A percentile compares a stretch with the other conserved stretches of the same genome.
Evolutionary conservation across 2,797 vertebrate species (phyloP).

Genomic region (Acanthopagrus latus): DNA sequence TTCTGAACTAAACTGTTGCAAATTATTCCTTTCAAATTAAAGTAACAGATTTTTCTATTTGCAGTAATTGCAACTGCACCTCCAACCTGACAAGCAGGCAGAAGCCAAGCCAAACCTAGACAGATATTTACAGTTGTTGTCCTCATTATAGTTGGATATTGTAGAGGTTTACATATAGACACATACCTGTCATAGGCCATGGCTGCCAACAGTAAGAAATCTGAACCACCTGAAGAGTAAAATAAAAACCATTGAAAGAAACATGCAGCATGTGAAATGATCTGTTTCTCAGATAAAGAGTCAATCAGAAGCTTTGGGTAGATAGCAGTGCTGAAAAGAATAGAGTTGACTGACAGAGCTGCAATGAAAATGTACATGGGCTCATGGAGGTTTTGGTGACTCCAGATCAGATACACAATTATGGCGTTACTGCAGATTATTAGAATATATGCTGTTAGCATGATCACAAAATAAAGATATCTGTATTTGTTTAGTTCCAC

Average conservation of each 20-base stretch:
- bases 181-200: slow-evolving; percentile 69
- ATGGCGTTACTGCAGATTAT: slow-evolving; percentile 55
- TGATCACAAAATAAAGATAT: slow-evolving; percentile 57
- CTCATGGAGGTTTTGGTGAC: slow-evolving; percentile 61
- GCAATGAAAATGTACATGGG: slow-evolving; percentile 73
- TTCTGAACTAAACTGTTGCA: slow-evolving; percentile 29
- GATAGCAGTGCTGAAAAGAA: slow-evolving; percentile 43
- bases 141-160: slow-evolving; percentile 52
- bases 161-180: slow-evolving; percentile 66
- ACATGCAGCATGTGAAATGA: slow-evolving; percentile 39
- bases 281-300: slow-evolving; percentile 51
- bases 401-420: slow-evolving; percentile 52
- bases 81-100: slow-evolving; percentile 27
- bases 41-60: slow-evolving; percentile 11
- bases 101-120: slow-evolving; percentile 32
- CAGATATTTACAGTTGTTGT: slow-evolving; percentile 20
- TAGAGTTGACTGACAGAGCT: slow-evolving; percentile 60
- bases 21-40: slow-evolving; percentile 13
- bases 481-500: slow-evolving; percentile 46
- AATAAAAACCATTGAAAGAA: slow-evolving; percentile 30
- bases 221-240: slow-evolving; percentile 38
- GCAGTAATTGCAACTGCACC: rapidly evolving
- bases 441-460: slow-evolving; percentile 46
- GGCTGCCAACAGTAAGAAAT: slow-evolving; percentile 49
- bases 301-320: slow-evolving; percentile 61